A percentile compares a stretch with the other conserved stretches of the same genome.
phyloP scores from a whole-genome alignment of 1,140 invertebrate species.

The Apolygus lucorum region DNA sequence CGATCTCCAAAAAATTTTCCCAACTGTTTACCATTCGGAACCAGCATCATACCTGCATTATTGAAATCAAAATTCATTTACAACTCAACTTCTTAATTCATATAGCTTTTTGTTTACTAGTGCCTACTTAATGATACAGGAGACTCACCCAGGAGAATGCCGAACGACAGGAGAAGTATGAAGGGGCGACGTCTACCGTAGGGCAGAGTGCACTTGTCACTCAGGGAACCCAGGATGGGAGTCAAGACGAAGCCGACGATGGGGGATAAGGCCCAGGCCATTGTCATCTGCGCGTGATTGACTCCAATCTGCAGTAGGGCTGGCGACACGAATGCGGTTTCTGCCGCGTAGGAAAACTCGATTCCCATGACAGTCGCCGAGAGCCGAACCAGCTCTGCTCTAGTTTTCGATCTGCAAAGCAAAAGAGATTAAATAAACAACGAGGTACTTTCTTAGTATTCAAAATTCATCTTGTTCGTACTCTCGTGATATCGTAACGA shows the following conservation, averaged over 20 bases:
- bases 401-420: slow-evolving; percentile 62
- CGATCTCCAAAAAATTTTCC: slow-evolving; percentile 71
- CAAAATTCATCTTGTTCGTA: too few species aligned
- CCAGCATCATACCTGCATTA: slow-evolving; percentile 63
- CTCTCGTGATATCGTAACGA: too few species aligned
- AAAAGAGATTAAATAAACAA: too few species aligned
- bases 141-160: slow-evolving; percentile 71
- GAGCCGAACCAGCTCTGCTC: slow-evolving; percentile 72
- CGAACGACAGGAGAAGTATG: slow-evolving; percentile 78
- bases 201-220: slow-evolving; percentile 72
- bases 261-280: slow-evolving; percentile 90
- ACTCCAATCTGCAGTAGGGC: slow-evolving; percentile 88
- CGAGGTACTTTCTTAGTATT: too few species aligned
- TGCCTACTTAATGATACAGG: slow-evolving; percentile 15
- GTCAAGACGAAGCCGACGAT: slow-evolving; percentile 88
- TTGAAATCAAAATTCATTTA: not conserved
- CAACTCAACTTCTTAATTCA: too few species aligned
- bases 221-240: slow-evolving; percentile 82
- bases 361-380: slow-evolving; percentile 94
- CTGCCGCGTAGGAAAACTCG: slow-evolving; percentile 93
- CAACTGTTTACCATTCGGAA: slow-evolving; percentile 81
- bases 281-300: slow-evolving; percentile 81
- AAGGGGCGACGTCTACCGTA: slow-evolving; percentile 83
- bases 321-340: slow-evolving; percentile 94
- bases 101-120: not conserved